A percentile compares a stretch with the other conserved stretches of the same genome.
Evolutionary conservation across 2,888 invertebrate species (phyloP).

Genomic region (Orthonychiurus folsomi): DNA sequence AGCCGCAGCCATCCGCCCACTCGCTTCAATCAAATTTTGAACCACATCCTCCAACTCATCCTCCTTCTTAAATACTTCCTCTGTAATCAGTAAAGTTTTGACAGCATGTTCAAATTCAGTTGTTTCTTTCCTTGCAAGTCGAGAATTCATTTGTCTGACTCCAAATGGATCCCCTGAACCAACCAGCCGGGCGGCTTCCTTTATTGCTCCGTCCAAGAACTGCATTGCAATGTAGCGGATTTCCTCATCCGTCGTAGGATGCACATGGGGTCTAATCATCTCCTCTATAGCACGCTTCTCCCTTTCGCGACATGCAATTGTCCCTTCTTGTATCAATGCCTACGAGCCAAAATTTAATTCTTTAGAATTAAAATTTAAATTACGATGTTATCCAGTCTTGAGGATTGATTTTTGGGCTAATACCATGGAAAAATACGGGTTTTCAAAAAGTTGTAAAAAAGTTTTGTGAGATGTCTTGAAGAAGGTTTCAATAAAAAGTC

Average conservation of each 20-base stretch:
- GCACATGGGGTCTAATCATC: neutral
- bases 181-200: conserved; percentile 28
- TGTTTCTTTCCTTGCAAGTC: neutral
- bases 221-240: conserved; percentile 16
- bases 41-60: neutral
- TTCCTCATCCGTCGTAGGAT: conserved; percentile 10
- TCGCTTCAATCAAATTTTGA: neutral
- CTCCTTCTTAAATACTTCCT: neutral
- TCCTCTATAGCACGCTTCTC: neutral
- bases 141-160: neutral
- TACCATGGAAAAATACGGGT: conserved; percentile 15
- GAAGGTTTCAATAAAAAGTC: conserved; percentile 9
- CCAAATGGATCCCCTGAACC: conserved; percentile 34
- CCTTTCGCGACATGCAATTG: neutral
- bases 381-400: no score
- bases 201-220: conserved; percentile 28
- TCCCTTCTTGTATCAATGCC: conserved; percentile 10
- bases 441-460: conserved; percentile 15
- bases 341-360: conserved; percentile 9
- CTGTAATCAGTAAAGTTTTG: neutral
- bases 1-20: neutral
- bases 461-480: conserved; percentile 12
- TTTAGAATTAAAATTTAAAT: neutral
- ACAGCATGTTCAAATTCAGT: neutral
- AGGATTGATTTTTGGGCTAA: no score